These are phyloP conservation scores for Python bivittatus DNA, from an alignment of 2,113 vertebrate species.

Conservation along the genomic window DNA sequence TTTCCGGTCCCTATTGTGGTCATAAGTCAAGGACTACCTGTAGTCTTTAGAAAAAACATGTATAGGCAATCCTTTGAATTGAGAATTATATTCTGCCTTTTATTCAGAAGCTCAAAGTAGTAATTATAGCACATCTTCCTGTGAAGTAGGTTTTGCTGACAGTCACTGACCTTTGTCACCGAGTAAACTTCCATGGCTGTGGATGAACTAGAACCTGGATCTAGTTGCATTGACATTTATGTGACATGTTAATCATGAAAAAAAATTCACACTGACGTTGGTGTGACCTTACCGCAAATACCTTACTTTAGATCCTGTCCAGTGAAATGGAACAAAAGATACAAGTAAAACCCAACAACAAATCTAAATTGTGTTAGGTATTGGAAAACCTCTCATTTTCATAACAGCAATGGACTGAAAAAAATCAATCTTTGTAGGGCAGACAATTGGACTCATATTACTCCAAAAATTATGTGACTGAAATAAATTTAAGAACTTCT, in stretches of 20 bases:
- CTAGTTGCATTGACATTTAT: not conserved
- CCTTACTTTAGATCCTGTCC: not conserved
- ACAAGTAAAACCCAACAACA: not conserved
- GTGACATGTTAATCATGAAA: not conserved
- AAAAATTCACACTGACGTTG: not conserved
- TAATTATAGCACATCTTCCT: not conserved
- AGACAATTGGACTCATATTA: not conserved
- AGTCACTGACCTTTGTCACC: not conserved
- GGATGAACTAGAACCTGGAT: not conserved
- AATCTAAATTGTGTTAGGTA: not conserved
- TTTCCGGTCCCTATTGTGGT: too few species aligned
- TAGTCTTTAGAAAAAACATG: not conserved
- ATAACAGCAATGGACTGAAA: not conserved
- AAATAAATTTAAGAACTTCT: not conserved
- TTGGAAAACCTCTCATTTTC: not conserved
- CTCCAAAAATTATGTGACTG: accelerated
- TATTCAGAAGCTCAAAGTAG: not conserved
- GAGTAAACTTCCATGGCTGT: not conserved
- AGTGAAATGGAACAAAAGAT: not conserved
- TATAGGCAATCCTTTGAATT: not conserved
- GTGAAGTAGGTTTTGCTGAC: not conserved
- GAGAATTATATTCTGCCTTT: not conserved
- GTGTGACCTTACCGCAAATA: not conserved
- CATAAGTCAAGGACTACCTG: too few species aligned
- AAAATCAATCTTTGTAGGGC: conserved; percentile 2